Evolutionary conservation across 2,797 vertebrate species (phyloP).

Genomic region (Oreochromis grahami): DNA sequence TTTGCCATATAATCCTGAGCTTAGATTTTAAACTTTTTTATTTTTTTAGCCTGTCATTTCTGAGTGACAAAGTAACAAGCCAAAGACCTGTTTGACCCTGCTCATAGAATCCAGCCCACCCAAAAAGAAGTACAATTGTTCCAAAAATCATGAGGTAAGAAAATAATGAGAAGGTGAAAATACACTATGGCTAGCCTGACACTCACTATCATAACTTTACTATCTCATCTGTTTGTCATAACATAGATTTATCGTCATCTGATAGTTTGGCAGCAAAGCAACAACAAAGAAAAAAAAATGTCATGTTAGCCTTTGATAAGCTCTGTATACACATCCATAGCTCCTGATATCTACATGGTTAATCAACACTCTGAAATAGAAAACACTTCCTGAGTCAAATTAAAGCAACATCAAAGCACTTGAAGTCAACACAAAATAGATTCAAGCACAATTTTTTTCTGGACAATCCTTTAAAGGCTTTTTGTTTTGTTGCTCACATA

Average conservation of each 20-base stretch:
- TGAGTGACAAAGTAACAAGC: background rate
- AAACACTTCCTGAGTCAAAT: slow-evolving; percentile 25
- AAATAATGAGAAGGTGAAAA: background rate
- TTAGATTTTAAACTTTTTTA: background rate
- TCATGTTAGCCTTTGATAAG: slow-evolving; percentile 17
- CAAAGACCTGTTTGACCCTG: background rate
- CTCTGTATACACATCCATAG: slow-evolving; percentile 6
- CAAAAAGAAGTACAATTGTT: background rate
- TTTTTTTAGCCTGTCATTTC: background rate
- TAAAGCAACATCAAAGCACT: slow-evolving; percentile 29
- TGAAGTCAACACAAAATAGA: slow-evolving; percentile 3
- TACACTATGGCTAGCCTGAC: background rate
- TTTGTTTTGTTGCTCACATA: slow-evolving; percentile 69
- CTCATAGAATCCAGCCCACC: background rate
- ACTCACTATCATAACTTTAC: background rate
- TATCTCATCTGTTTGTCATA: background rate
- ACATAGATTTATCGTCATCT: background rate
- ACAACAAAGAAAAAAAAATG: background rate
- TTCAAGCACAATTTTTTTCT: slow-evolving; percentile 8
- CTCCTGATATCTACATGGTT: background rate
- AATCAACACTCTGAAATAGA: slow-evolving; percentile 1
- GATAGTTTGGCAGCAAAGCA: background rate
- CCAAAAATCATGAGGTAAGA: background rate
- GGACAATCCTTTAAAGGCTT: slow-evolving; percentile 58
- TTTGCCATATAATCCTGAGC: background rate